phyloP scores from a whole-genome alignment of 2,888 invertebrate species.

The Agrotis segetum region DNA sequence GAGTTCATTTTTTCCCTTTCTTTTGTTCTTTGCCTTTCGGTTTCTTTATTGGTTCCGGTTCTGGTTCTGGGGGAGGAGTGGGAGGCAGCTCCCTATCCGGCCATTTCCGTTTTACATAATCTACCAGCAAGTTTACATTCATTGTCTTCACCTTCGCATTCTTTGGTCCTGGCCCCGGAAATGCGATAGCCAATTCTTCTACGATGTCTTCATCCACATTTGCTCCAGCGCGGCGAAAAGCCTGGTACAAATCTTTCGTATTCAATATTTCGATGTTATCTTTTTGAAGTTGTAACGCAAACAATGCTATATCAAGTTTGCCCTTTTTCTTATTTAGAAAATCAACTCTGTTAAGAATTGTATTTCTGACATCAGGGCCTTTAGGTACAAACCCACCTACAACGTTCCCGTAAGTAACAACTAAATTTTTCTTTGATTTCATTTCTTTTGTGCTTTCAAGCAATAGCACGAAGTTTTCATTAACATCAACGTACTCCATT shows the following conservation, averaged over 20 bases:
- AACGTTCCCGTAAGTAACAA: slow-evolving; percentile 75
- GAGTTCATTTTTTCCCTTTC: slow-evolving; percentile 9
- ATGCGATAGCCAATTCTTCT: slow-evolving; percentile 71
- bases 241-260: slow-evolving; percentile 67
- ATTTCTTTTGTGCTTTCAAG: slow-evolving; percentile 64
- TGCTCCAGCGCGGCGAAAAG: slow-evolving; percentile 62
- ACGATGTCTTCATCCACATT: slow-evolving; percentile 73
- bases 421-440: slow-evolving; percentile 68
- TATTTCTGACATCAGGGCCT: slow-evolving; percentile 73
- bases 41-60: slow-evolving; percentile 2
- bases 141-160: slow-evolving; percentile 72
- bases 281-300: slow-evolving; percentile 73
- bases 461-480: slow-evolving; percentile 67
- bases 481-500: slow-evolving; percentile 77
- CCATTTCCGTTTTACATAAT: slow-evolving; percentile 79
- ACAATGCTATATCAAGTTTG: slow-evolving; percentile 74
- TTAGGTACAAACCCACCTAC: slow-evolving; percentile 49
- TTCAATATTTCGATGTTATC: slow-evolving; percentile 66
- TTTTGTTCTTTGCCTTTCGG: not conserved
- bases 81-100: slow-evolving; percentile 78
- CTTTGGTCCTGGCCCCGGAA: slow-evolving; percentile 68
- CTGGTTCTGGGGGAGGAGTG: slow-evolving; percentile 75
- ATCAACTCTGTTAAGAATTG: slow-evolving; percentile 77
- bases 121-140: slow-evolving; percentile 70
- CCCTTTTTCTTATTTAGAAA: slow-evolving; percentile 73